Percentiles rank a stretch among this genome's conserved stretches.
Conservation (phyloP, 1,140 invertebrate genomes). For the Drosophila gunungcola region DNA sequence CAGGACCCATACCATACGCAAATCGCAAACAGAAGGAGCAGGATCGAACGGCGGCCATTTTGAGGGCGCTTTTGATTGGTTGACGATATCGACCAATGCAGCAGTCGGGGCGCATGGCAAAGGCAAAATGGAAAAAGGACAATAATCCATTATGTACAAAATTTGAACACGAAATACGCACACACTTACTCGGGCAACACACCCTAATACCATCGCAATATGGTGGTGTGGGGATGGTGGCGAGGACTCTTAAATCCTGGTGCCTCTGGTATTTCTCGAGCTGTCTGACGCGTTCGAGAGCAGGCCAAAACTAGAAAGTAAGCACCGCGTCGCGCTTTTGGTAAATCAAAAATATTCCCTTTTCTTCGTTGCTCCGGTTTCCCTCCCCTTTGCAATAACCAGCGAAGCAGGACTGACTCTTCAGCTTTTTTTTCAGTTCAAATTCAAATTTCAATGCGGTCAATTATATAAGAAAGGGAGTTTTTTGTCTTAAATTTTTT, state of each 20-base stretch:
- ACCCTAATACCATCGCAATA: slow-evolving; percentile 4
- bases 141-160: slow-evolving; percentile 84
- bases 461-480: too few species aligned
- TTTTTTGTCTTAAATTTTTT: too few species aligned
- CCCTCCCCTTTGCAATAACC: slow-evolving; percentile 11
- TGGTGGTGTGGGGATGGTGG: slow-evolving; percentile 18
- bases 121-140: slow-evolving; percentile 70
- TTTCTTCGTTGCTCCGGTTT: slow-evolving; percentile 32
- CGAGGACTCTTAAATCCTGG: slow-evolving; percentile 13
- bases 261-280: slow-evolving; percentile 31
- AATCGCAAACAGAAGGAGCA: slow-evolving; percentile 40
- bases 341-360: slow-evolving; percentile 56
- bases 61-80: slow-evolving; percentile 84
- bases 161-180: slow-evolving; percentile 76
- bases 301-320: slow-evolving; percentile 53
- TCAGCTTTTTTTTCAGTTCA: neutral
- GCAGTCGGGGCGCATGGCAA: slow-evolving; percentile 58
- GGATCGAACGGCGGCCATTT: slow-evolving; percentile 84
- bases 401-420: neutral
- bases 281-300: slow-evolving; percentile 70
- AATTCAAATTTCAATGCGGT: neutral
- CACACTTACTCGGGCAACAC: slow-evolving; percentile 40
- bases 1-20: slow-evolving; percentile 13
- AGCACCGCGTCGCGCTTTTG: slow-evolving; percentile 51
- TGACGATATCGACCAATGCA: slow-evolving; percentile 84